Evolutionary conservation across 2,113 vertebrate genomes (phyloP), one percentile per base, ranked within the genome.

Genomic region (Centropristis striata): DNA sequence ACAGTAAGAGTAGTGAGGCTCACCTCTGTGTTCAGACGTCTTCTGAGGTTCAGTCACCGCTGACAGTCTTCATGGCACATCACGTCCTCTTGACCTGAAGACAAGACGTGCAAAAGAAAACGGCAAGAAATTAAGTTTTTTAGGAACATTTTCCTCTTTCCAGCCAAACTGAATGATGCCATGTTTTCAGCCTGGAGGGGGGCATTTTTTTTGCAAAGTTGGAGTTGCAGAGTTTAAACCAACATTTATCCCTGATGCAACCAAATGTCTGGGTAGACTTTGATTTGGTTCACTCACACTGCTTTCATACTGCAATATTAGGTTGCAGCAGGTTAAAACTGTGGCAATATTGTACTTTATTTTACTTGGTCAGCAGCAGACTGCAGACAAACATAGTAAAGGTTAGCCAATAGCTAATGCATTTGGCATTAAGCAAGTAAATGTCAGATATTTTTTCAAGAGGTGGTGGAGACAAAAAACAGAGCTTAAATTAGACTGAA

Each of bases 21-120:
- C 87, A 92, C 92, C 91, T 88, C 67, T 44, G 70, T 41, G 78
- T 41, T 75, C 68, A 42, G 61, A 76, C 84, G 61, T 78, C 84
- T 74, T 59, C 59, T 37, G 23, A 23, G 75, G 27, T 85, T 67
- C 71, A 42, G 75, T 60, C 49, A 61, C 73, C 39, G 73, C 53
- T 1, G 42, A 54, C 57, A 46, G 79, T 64, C 78, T 63, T 55
- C 63, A 15, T 5, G 9, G 85, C 27, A 69, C 80, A 55, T 60
- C 71, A 15, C 54, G 75, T 83, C 75, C 41, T 74, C 80, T 68
- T 72, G 70, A 84, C 73, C 91, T 92, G 78, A n/a, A 55, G 57
- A 77, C 27, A 75, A 84, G 9, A 55, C 53, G 27, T n/a, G 41
- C 16, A 81, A 4, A 20, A 44, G 28, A 47, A 67, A 74, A 61